Evolutionary conservation across 2,797 vertebrate species (phyloP).

Genomic region (Protosalanx chinensis): DNA sequence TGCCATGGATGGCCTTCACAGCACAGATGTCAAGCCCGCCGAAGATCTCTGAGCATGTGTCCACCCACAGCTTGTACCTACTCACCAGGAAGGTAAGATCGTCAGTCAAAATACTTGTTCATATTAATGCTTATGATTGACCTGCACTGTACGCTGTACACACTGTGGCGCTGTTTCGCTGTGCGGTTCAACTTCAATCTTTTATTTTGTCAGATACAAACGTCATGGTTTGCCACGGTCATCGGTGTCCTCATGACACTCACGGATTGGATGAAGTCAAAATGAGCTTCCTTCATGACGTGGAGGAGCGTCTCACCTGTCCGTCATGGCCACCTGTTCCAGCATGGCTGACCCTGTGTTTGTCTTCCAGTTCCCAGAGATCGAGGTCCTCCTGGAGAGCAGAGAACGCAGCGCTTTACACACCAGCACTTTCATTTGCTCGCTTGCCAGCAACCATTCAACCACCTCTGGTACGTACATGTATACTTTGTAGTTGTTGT

Average conservation of each 20-base stretch:
- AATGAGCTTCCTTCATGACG: constrained; percentile 3
- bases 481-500: constrained; percentile 95
- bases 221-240: too few relatives aligned
- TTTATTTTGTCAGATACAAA: too few relatives aligned
- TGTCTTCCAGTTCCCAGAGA: constrained; percentile 98
- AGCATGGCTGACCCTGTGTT: constrained; percentile 96
- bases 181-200: neutral
- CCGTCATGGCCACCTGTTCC: constrained; percentile 97
- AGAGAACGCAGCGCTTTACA: constrained; percentile 4
- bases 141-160: neutral
- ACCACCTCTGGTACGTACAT: constrained; percentile 76
- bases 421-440: neutral
- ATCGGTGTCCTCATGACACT: too few relatives aligned
- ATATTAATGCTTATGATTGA: neutral
- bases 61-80: constrained; percentile 97
- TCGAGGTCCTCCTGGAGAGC: constrained; percentile 88
- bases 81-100: neutral
- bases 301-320: constrained; percentile 73
- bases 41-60: constrained; percentile 92
- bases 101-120: neutral
- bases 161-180: neutral
- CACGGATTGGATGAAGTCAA: neutral
- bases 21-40: constrained; percentile 95
- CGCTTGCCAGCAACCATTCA: neutral
- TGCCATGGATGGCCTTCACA: constrained; percentile 96